Base-by-base conservation (phyloP, 2,113 vertebrate genomes). In the Halcyon senegalensis region DNA sequence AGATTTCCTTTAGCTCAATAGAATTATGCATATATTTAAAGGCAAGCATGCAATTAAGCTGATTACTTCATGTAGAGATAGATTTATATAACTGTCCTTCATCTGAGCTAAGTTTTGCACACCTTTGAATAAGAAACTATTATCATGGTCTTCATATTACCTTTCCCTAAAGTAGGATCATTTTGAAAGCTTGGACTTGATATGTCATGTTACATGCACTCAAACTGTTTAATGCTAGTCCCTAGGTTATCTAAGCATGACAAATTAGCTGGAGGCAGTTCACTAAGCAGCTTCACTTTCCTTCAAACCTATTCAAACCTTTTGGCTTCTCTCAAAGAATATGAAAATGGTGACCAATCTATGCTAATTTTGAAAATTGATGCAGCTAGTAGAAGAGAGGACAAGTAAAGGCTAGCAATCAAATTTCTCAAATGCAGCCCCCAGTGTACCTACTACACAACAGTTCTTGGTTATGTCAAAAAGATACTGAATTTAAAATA, bases 391-490 rank as follows among this genome's bases (percentile, higher is more conserved):
- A 81, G 68, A 87, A 78, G 24, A 74, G 24, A 48, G 5, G 13
- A 11, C 63, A 89, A 84, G 7, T 30, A 91, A 88, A 89, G 7
- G 14, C 25, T 70, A 46, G 14, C 28, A 84, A 72, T 20, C 27
- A 75, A 37, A 77, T 41, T 11, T 81, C 19, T 77, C 43, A 91
- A 84, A 82, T 31, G 28, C 37, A 77, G 13, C 6, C 11, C 27
- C 51, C 0, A 0, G 5, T 89, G 30, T 31, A 63, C 8, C 24
- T 60, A 19, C 6, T 11, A 25, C 31, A 72, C 23, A 81, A 14
- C 8, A 48, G 13, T 41, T 9, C 20, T 30, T 46, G 5, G 9
- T 78, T 81, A 66, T 68, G 66, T 35, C 24, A 81, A 76, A 93
- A 90, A 68, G 10, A 5, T n/a, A n/a, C 18, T 31, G 24, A 60